Percentiles rank a stretch among this genome's conserved stretches.
Evolutionary conservation across 2,797 vertebrate species (phyloP).

Genomic region (Percopsis omiscomaycus): DNA sequence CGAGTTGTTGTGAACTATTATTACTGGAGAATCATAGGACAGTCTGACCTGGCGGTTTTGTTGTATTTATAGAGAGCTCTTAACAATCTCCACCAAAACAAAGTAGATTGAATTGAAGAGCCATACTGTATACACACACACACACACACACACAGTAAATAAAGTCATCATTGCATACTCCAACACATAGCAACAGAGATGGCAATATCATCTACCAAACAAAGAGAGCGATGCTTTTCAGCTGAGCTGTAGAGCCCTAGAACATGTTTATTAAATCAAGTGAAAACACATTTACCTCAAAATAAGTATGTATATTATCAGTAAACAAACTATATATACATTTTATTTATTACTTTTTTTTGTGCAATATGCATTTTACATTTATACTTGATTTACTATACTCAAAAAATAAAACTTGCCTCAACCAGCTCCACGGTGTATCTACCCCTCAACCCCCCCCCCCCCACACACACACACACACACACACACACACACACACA

Average conservation of each 20-base stretch:
- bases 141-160: too few species aligned
- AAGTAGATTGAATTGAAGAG: slow-evolving; percentile 64
- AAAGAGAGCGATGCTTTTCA: slow-evolving; percentile 65
- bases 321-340: not conserved
- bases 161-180: slow-evolving; percentile 1
- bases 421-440: too few species aligned
- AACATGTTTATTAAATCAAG: slow-evolving; percentile 63
- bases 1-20: slow-evolving; percentile 8
- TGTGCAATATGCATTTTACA: not conserved
- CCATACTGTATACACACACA: slow-evolving; percentile 35
- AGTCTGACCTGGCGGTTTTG: slow-evolving; percentile 53
- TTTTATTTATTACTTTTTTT: not conserved
- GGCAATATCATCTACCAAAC: slow-evolving; percentile 60
- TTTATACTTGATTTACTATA: slow-evolving; percentile 4
- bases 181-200: slow-evolving; percentile 63
- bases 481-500: too few species aligned
- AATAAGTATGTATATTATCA: not conserved
- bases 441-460: slow-evolving; percentile 1
- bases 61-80: slow-evolving; percentile 71
- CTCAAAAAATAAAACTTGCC: too few species aligned
- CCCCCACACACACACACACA: slow-evolving; percentile 8
- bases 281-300: slow-evolving; percentile 46
- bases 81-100: slow-evolving; percentile 65
- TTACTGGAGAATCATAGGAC: slow-evolving; percentile 13
- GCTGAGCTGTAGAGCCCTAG: slow-evolving; percentile 64